phyloP scores from a whole-genome alignment of 2,888 invertebrate species.

The Xiphydria camelus region DNA sequence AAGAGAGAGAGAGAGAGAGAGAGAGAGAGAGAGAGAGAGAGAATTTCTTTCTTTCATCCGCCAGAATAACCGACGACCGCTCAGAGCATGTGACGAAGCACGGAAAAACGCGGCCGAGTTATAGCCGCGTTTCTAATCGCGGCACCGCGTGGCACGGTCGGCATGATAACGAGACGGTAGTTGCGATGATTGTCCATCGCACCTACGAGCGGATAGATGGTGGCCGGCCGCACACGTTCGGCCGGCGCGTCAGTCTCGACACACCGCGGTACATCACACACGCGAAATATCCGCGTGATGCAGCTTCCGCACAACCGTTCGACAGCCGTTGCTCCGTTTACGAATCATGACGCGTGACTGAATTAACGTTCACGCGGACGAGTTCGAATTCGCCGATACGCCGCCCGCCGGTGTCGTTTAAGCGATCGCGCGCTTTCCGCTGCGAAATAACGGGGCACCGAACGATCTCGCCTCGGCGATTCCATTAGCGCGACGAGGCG shows the following conservation, averaged over 20 bases:
- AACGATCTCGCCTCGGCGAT: too few relatives aligned
- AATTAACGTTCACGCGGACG: too few relatives aligned
- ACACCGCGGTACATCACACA: too few relatives aligned
- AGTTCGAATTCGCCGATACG: slow-evolving; percentile 3
- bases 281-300: too few relatives aligned
- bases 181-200: slow-evolving; percentile 44
- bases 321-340: slow-evolving; percentile 10
- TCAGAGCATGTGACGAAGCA: too few relatives aligned
- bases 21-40: too few relatives aligned
- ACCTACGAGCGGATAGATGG: slow-evolving; percentile 22
- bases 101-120: too few relatives aligned
- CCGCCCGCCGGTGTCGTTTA: background rate
- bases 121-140: background rate
- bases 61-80: too few relatives aligned
- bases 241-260: too few relatives aligned
- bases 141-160: slow-evolving; percentile 8
- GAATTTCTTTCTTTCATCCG: too few relatives aligned
- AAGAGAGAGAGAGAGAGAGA: too few relatives aligned
- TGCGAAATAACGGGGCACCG: background rate
- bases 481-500: too few relatives aligned
- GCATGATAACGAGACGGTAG: slow-evolving; percentile 38
- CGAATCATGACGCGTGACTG: slow-evolving; percentile 24
- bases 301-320: background rate
- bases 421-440: background rate
- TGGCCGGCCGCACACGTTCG: background rate